phyloP scores from a whole-genome alignment of 2,113 vertebrate species.

The Sorex araneus region DNA sequence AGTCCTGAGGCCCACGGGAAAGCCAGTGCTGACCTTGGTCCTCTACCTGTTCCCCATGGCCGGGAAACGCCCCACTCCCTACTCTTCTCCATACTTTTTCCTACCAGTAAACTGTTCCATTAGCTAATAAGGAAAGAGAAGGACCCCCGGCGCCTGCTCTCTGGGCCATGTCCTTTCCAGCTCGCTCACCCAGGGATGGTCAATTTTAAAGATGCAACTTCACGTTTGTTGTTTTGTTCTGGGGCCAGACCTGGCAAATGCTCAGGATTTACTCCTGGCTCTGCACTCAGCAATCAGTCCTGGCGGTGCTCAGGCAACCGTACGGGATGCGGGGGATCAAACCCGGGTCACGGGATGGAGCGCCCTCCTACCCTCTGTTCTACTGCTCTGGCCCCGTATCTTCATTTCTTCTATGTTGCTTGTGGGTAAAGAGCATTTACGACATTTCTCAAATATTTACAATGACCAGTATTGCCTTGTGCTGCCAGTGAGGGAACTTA shows the following conservation, averaged over 20 bases:
- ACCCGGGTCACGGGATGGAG: not conserved
- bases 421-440: conserved; percentile 19
- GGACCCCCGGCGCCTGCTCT: conserved; percentile 22
- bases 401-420: conserved; percentile 42
- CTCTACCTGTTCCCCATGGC: no score
- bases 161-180: not conserved
- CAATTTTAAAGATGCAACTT: no score
- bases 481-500: not conserved
- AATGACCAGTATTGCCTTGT: conserved; percentile 16
- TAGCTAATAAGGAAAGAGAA: not conserved
- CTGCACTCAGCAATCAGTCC: no score
- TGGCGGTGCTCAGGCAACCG: no score
- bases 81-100: no score
- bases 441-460: conserved; percentile 47
- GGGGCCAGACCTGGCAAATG: no score
- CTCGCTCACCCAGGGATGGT: not conserved
- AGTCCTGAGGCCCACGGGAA: not conserved
- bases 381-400: not conserved
- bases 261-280: no score
- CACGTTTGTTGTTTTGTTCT: no score
- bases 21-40: not conserved
- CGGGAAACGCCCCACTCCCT: no score
- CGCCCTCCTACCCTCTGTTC: not conserved
- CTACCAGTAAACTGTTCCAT: no score
- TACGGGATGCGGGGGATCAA: not conserved